phyloP scores from a whole-genome alignment of 2,113 vertebrate species.

The Dunckerocampus dactyliophorus region DNA sequence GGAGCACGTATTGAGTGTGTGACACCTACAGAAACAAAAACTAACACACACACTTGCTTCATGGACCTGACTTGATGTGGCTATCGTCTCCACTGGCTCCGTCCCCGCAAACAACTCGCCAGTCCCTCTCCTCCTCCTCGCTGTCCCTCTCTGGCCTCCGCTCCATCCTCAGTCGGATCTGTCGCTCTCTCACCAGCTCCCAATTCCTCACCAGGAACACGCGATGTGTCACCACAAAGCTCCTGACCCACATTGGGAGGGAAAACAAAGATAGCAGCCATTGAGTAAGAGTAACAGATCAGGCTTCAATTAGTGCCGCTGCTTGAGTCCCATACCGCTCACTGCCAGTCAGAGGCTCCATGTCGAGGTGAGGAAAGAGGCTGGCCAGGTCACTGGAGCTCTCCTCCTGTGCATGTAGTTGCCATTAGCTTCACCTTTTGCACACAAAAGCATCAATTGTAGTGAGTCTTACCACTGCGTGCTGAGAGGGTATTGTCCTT shows the following conservation, averaged over 20 bases:
- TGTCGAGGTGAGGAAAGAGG: conserved; percentile 80
- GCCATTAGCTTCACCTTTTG: neutral
- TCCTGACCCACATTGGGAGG: conserved; percentile 64
- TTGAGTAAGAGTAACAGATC: conserved; percentile 19
- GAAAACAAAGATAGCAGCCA: conserved; percentile 11
- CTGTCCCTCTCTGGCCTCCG: conserved; percentile 43
- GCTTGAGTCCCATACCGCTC: conserved; percentile 74
- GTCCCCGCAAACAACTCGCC: conserved; percentile 27
- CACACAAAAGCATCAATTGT: neutral
- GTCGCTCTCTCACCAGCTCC: conserved; percentile 88
- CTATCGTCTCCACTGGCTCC: conserved; percentile 54
- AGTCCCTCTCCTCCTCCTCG: conserved; percentile 50
- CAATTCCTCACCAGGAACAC: conserved; percentile 93
- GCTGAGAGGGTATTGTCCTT: conserved; percentile 31
- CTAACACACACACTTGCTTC: conserved; percentile 76
- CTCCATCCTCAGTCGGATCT: conserved; percentile 83
- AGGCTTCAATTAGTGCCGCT: neutral
- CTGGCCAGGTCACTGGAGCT: conserved; percentile 70
- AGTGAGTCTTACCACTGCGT: conserved; percentile 36
- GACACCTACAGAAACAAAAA: conserved; percentile 72
- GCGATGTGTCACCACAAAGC: conserved; percentile 87
- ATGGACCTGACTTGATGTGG: conserved; percentile 75
- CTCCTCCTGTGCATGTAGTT: conserved; percentile 33
- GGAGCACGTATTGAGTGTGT: neutral
- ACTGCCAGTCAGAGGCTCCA: conserved; percentile 88